Conservation (phyloP, 2,797 vertebrate genomes). For the Microhierax caerulescens region DNA sequence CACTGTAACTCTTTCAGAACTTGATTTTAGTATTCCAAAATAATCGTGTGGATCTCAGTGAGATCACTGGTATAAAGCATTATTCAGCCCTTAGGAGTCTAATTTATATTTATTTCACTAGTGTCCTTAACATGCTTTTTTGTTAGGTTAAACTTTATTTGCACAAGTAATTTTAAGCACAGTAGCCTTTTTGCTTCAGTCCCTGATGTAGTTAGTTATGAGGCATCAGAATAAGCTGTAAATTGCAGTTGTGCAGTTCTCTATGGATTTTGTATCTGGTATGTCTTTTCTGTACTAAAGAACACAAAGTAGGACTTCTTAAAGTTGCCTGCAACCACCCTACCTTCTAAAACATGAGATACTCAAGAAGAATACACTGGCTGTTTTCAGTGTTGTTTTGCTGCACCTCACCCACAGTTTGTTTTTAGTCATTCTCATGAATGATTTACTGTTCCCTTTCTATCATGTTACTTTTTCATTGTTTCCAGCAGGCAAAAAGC, state of each 20-base stretch:
- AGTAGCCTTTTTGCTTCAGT: neutral
- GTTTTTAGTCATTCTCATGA: constrained; percentile 29
- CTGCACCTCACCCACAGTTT: neutral
- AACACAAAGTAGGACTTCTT: neutral
- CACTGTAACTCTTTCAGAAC: neutral
- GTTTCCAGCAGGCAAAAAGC: neutral
- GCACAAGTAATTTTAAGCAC: neutral
- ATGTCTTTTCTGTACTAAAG: neutral
- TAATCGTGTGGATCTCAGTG: neutral
- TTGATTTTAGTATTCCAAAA: neutral
- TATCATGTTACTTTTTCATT: constrained; percentile 44
- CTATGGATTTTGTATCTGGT: neutral
- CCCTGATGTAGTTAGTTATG: neutral
- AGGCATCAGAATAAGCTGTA: neutral
- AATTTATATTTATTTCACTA: neutral
- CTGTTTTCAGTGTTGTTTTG: neutral
- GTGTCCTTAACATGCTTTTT: neutral
- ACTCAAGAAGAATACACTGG: neutral
- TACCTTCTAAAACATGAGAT: neutral
- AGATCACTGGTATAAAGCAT: neutral
- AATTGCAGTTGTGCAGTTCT: neutral
- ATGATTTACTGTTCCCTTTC: constrained; percentile 54
- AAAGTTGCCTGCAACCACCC: neutral
- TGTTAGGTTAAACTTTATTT: neutral
- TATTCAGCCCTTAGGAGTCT: neutral